Evolutionary conservation across 2,797 vertebrate species (phyloP), one percentile per base, ranked within the genome.

Genomic region (Cetoscarus ocellatus): DNA sequence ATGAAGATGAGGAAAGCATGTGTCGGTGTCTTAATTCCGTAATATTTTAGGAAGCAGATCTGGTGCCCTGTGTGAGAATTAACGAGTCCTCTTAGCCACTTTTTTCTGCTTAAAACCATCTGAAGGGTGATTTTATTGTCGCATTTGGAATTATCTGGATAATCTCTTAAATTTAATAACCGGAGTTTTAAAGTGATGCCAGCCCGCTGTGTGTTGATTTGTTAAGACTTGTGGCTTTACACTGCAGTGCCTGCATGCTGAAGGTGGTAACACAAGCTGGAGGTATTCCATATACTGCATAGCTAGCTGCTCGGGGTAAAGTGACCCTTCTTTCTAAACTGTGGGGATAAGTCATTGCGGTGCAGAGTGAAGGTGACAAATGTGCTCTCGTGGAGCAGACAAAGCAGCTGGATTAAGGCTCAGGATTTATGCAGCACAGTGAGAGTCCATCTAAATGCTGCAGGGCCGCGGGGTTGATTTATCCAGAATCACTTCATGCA

Each of bases 281-380:
- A 48, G 70, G 62, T 79, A 65, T 62, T 45, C 57, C 43, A 52
- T 54, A 27, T 54, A 61, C 68, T 71, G 51, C 80, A 72, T 61
- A 73, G 72, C 55, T 57, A 53, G 48, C 48, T 71, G 57, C 52
- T 35, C 19, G 2, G 1, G 45, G 73, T 79, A 77, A 83, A 70
- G n/a, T 39, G 56, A 79, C 35, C 61, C 68, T 56, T 10, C 42
- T 38, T 52, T 39, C 49, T 27, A 27, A 51, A 34, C 48, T 54
- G 45, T 51, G 12, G 56, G 45, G 36, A 57, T 1, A 70, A 53
- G 44, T 64, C n/a, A 19, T 38, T 36, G 18, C 15, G 15, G 6
- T 51, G 34, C 27, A 36, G 34, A 27, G 51, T 61, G 45, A 63
- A 71, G 53, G 63, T 62, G 73, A 59, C 38, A 65, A 17, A 75